These are phyloP conservation scores for Podiceps cristatus DNA, from an alignment of 2,113 vertebrate species.

Conservation along the genomic window DNA sequence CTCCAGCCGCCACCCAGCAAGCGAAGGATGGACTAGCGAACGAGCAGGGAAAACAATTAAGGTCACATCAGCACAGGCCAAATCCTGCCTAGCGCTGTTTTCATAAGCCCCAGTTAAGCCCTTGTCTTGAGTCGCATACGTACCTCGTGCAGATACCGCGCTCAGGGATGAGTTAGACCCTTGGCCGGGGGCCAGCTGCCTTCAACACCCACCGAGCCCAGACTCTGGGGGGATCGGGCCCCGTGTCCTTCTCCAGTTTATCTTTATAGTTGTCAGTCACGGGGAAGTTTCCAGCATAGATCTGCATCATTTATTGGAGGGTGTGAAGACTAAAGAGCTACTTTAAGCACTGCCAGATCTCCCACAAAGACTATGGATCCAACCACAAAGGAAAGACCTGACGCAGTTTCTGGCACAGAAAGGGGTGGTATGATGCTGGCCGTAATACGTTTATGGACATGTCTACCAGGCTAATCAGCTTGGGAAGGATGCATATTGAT, in stretches of 20 bases:
- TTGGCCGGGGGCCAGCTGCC: not conserved
- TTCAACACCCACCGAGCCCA: not conserved
- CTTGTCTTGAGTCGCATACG: not conserved
- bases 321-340: not conserved
- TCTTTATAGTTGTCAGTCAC: not conserved
- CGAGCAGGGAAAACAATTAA: not conserved
- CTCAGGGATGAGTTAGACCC: not conserved
- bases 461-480: not conserved
- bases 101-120: not conserved
- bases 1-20: not conserved
- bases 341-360: not conserved
- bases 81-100: not conserved
- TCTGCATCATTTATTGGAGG: not conserved
- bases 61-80: not conserved
- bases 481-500: not conserved
- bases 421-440: not conserved
- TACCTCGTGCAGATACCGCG: fast-evolving
- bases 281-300: not conserved
- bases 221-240: not conserved
- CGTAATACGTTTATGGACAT: not conserved
- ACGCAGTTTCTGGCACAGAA: not conserved
- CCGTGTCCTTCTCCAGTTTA: not conserved
- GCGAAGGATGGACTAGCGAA: not conserved
- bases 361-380: fast-evolving
- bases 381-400: not conserved